Evolutionary conservation across 2,888 invertebrate genomes (phyloP).

Genomic region (Rotaria macrura): DNA sequence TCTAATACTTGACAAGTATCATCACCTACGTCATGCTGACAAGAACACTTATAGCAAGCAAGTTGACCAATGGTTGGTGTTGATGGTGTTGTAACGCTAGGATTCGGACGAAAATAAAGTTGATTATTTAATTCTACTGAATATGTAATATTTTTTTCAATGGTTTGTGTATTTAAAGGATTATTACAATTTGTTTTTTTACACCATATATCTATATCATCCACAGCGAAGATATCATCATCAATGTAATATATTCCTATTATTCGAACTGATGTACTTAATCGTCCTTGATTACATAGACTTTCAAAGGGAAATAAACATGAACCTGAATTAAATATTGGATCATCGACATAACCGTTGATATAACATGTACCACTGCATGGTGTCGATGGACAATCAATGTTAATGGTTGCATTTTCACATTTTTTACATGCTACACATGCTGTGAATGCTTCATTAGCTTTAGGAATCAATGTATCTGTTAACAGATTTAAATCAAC

Average conservation of each 20-base stretch:
- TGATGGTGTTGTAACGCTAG: background rate
- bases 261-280: background rate
- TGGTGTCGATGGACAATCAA: background rate
- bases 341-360: background rate
- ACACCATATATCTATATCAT: background rate
- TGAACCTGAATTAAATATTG: background rate
- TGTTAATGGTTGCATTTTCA: background rate
- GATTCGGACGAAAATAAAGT: background rate
- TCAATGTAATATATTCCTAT: background rate
- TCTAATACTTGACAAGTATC: background rate
- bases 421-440: background rate
- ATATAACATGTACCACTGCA: background rate
- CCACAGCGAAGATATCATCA: background rate
- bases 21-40: background rate
- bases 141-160: background rate
- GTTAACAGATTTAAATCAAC: background rate
- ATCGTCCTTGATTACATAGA: background rate
- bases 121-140: background rate
- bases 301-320: background rate
- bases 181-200: background rate
- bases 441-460: background rate
- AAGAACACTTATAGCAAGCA: background rate
- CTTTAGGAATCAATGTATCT: background rate
- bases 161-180: background rate
- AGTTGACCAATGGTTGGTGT: background rate